Evolutionary conservation across 2,113 vertebrate species (phyloP).

Genomic region (Noturus placidus): DNA sequence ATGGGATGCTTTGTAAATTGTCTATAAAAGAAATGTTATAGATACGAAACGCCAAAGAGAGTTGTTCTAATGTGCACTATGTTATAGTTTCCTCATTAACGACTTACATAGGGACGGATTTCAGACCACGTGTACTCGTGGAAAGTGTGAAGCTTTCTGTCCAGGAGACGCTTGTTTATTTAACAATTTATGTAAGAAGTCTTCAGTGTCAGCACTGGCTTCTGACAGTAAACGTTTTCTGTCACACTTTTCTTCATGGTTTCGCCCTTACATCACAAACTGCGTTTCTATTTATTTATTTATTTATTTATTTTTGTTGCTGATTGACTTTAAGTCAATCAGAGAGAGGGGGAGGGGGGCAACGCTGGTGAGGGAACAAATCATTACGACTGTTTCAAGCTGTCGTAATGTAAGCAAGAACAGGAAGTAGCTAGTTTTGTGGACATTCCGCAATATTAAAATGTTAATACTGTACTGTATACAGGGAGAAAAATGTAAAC

Average conservation of each 20-base stretch:
- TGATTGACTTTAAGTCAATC: not conserved
- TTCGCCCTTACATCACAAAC: not conserved
- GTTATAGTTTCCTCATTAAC: too few species aligned
- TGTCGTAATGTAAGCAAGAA: not conserved
- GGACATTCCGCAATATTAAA: too few species aligned
- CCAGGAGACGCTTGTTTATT: not conserved
- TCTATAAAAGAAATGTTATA: too few species aligned
- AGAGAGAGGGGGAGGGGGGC: not conserved
- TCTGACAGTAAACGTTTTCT: not conserved
- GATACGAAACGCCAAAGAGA: too few species aligned
- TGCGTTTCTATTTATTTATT: not conserved
- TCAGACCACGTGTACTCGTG: not conserved
- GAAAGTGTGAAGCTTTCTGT: not conserved
- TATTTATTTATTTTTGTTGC: too few species aligned
- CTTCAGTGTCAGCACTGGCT: not conserved
- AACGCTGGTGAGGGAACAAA: not conserved
- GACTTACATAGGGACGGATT: not conserved
- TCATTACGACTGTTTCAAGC: not conserved
- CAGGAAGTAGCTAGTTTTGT: too few species aligned
- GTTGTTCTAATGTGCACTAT: too few species aligned
- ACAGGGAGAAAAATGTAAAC: too few species aligned
- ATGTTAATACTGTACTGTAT: too few species aligned
- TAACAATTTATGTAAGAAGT: not conserved
- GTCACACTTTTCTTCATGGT: too few species aligned
- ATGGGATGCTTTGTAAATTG: not conserved